Base-by-base conservation (phyloP, 2,113 vertebrate genomes). In the Nannobrachium achirus region DNA sequence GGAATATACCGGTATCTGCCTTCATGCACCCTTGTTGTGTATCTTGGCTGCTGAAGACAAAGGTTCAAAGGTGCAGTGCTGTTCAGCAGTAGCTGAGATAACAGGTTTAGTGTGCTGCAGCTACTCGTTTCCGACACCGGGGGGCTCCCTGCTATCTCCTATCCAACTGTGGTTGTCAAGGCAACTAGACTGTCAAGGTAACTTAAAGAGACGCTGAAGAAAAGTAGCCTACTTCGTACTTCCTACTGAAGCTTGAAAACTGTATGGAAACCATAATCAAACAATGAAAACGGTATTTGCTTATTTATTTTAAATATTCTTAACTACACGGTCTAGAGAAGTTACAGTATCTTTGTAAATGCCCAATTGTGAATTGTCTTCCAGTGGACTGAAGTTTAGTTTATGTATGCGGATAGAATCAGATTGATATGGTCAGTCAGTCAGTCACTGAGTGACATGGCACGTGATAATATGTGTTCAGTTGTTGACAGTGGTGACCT, bases 81-180 rank as follows among this genome's bases (percentile, higher is more conserved):
- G 25, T 33, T n/a, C 42, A 44, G 1, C 1, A 41, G 40, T 41
- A 9, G 40, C 6, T 41, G 40, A 41, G 9, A 41, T 41, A 41
- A 41, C 1, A 41, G 40, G 10, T 2, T 16, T 2, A 16, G 3
- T 13, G 3, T 9, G 49, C 49, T 79, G 82, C 76, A 78, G 49
- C 69, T 67, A 0, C 61, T 2, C 0, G 0, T 3, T 0, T 13
- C 50, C 0, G 39, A 7, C 79, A 73, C 20, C 65, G 80, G 75
- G 69, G 44, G 62, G 19, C 63, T 20, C 58, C 20, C 8, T 13
- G 1, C 4, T 33, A 33, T 4, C 41, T 14, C 41, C 46, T 55
- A 62, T 40, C 7, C 53, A 11, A 10, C 44, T 53, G 20, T 8
- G 53, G 86, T 91, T 60, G 71, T 71, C 88, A 82, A 8, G 85